These are phyloP conservation scores for Boleophthalmus pectinirostris DNA, from an alignment of 2,113 vertebrate genomes.

Conservation along the genomic window DNA sequence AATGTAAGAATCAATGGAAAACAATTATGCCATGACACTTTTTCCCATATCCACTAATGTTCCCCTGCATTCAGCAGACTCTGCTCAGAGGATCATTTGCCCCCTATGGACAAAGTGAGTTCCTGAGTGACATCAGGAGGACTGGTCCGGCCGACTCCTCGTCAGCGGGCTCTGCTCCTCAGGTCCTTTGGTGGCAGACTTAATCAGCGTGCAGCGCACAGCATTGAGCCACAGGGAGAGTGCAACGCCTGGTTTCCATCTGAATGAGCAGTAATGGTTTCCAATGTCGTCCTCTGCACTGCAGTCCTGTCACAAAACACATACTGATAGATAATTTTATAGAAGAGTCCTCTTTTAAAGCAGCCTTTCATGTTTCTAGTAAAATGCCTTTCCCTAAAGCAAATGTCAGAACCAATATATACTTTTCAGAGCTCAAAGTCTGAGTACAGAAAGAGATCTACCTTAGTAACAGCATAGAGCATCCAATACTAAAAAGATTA, in stretches of 20 bases:
- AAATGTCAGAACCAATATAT: conserved; percentile 36
- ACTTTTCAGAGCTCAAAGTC: conserved; percentile 37
- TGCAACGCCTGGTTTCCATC: conserved; percentile 61
- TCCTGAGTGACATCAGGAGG: conserved; percentile 20
- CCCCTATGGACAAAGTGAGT: conserved; percentile 17
- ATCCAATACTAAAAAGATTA: conserved; percentile 41
- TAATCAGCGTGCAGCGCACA: conserved; percentile 50
- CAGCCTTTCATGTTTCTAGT: conserved; percentile 34
- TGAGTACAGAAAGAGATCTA: conserved; percentile 3
- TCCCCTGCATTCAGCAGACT: conserved; percentile 41
- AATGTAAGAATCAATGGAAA: conserved; percentile 24
- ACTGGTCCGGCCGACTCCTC: conserved; percentile 4
- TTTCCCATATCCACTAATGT: neutral
- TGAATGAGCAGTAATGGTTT: conserved; percentile 51
- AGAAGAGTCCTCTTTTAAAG: conserved; percentile 37
- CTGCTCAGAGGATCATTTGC: conserved; percentile 6
- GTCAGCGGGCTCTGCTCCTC: conserved; percentile 14
- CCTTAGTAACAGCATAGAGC: conserved; percentile 24
- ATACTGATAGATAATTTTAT: conserved; percentile 49
- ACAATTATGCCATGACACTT: neutral
- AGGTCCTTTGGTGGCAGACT: conserved; percentile 46
- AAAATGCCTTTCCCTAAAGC: conserved; percentile 22
- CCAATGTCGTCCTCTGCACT: conserved; percentile 38
- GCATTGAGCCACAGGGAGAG: conserved; percentile 24
- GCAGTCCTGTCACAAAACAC: conserved; percentile 33